phyloP scores from a whole-genome alignment of 2,888 invertebrate species.

The Ochropleura leucogaster region DNA sequence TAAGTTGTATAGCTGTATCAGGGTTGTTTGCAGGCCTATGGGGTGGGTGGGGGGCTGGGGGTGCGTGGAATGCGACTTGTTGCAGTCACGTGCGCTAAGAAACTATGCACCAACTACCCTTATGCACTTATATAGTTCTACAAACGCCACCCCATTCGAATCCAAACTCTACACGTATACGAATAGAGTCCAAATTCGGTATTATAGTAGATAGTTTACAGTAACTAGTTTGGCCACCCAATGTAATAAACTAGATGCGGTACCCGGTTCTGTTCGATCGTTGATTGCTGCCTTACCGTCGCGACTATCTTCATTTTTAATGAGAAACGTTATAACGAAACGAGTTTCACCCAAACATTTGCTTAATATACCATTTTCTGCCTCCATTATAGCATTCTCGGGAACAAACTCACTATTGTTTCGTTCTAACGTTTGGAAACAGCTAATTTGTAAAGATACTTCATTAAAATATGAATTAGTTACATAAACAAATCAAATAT shows the following conservation, averaged over 20 bases:
- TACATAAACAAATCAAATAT: constrained; percentile 4
- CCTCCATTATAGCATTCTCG: constrained; percentile 20
- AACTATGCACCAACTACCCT: constrained; percentile 72
- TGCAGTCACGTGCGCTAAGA: constrained; percentile 83
- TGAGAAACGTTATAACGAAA: constrained; percentile 55
- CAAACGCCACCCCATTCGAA: constrained; percentile 17
- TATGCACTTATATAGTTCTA: constrained; percentile 62
- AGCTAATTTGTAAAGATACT: background rate
- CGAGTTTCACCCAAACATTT: constrained; percentile 44
- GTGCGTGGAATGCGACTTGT: constrained; percentile 82
- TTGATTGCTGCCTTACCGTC: constrained; percentile 53
- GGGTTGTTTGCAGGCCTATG: constrained; percentile 69
- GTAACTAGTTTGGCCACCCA: constrained; percentile 54
- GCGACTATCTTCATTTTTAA: constrained; percentile 54
- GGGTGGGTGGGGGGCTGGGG: constrained; percentile 54
- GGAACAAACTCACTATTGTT: constrained; percentile 29
- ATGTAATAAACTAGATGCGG: constrained; percentile 56
- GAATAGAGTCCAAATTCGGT: constrained; percentile 45
- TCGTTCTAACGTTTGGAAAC: background rate
- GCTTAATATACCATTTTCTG: constrained; percentile 22
- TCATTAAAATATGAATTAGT: constrained; percentile 3
- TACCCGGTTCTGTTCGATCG: constrained; percentile 56
- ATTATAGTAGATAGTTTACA: constrained; percentile 13
- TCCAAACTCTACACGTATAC: constrained; percentile 5
- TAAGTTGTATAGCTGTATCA: constrained; percentile 7